Base-by-base conservation (phyloP, 2,797 vertebrate species). In the Helostoma temminkii region DNA sequence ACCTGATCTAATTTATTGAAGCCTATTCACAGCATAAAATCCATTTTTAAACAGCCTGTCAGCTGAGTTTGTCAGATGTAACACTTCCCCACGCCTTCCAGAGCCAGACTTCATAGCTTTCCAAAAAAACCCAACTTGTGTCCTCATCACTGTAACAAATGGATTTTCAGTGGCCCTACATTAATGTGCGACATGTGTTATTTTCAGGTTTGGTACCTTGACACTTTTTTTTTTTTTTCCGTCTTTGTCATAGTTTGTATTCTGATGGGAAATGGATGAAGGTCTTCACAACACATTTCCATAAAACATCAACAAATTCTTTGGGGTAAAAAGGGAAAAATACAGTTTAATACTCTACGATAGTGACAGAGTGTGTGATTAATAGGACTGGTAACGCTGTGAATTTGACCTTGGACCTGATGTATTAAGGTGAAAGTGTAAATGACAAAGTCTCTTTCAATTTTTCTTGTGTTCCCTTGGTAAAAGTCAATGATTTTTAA, bases 391-490 rank as follows among this genome's bases (percentile, higher is more conserved):
- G 3, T 30, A 8, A 45, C 16, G 3, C 19, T 0, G 1, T 18
- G 21, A 14, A 24, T 19, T 19, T 36, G 30, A 62, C 53, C 36
- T 11, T 5, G 2, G 26, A 58, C 25, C 47, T 36, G 22, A 11
- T 9, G 6, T n/a, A 21, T 24, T 5, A 1, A 56, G 48, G 15
- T 60, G 18, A 69, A 66, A 58, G 43, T 34, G 28, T 45, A 80
- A 75, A 80, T 53, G 53, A n/a, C 39, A 60, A 65, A 61, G 3
- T 60, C 28, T 56, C 46, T 18, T 39, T 34, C 32, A 21, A n/a
- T 62, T 34, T 49, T 8, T 7, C 1, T 4, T 49, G 36, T 37
- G 3, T 34, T 41, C 15, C 16, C 22, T 16, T 9, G 12, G 18
- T 15, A 21, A 11, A 49, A 48, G 18, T 28, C 15, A 21, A 18